Conservation (phyloP, 2,113 vertebrate genomes). For the Catharus fuscescens region DNA sequence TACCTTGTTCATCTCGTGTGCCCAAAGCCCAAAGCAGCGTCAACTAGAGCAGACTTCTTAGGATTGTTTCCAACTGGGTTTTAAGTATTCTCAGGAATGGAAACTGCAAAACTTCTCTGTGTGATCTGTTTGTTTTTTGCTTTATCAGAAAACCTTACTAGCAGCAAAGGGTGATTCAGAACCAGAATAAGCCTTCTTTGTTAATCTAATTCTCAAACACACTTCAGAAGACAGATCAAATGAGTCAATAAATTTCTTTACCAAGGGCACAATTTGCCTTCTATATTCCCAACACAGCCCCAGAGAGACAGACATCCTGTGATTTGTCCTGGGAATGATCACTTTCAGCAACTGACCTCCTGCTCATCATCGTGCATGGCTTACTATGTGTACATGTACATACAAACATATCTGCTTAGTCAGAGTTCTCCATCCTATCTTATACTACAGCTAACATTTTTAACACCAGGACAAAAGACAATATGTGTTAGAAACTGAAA, state of each 20-base stretch:
- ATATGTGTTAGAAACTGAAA: background rate
- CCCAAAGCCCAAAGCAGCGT: background rate
- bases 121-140: background rate
- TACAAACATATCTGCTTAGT: background rate
- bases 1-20: fast-evolving
- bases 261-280: background rate
- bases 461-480: background rate
- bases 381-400: background rate
- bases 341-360: background rate
- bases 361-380: background rate
- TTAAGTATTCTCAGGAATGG: background rate
- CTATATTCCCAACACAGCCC: background rate
- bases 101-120: background rate
- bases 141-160: background rate
- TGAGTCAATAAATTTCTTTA: background rate
- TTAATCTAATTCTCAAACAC: background rate
- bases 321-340: background rate
- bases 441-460: background rate
- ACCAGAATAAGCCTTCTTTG: background rate
- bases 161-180: background rate
- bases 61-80: background rate
- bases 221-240: background rate
- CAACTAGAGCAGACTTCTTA: background rate
- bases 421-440: background rate
- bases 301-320: background rate